Evolutionary conservation across 2,113 vertebrate genomes (phyloP).

Genomic region (Zeus faber): DNA sequence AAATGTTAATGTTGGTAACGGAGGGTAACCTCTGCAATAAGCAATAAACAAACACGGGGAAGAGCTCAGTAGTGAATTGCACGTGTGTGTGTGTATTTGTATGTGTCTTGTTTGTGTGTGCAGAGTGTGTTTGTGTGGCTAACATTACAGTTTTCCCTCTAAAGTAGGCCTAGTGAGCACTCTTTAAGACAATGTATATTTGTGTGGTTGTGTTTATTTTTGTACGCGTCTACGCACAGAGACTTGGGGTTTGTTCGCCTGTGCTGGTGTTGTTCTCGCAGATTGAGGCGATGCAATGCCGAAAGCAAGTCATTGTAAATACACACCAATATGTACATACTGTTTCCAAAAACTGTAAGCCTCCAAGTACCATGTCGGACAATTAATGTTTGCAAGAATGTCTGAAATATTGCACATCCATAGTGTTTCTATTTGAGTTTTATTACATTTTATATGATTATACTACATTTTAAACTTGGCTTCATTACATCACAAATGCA

Average conservation of each 20-base stretch:
- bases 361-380: slow-evolving; percentile 59
- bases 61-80: neutral
- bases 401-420: slow-evolving; percentile 63
- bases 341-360: slow-evolving; percentile 57
- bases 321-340: slow-evolving; percentile 34
- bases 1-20: slow-evolving; percentile 31
- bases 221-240: slow-evolving; percentile 48
- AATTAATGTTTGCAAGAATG: slow-evolving; percentile 62
- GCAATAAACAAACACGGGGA: slow-evolving; percentile 18
- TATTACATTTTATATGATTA: slow-evolving; percentile 48
- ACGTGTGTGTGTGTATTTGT: slow-evolving; percentile 34
- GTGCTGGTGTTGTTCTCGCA: slow-evolving; percentile 44
- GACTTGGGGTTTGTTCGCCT: slow-evolving; percentile 38
- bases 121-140: slow-evolving; percentile 1
- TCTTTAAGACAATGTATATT: slow-evolving; percentile 13
- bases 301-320: slow-evolving; percentile 43
- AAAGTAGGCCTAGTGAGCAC: slow-evolving; percentile 2
- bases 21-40: slow-evolving; percentile 40
- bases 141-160: neutral
- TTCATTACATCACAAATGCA: slow-evolving; percentile 37
- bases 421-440: slow-evolving; percentile 51
- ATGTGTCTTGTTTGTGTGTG: slow-evolving; percentile 43
- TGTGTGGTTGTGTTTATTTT: slow-evolving; percentile 38
- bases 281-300: slow-evolving; percentile 35
- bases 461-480: slow-evolving; percentile 43